These are phyloP conservation scores for Diadumene lineata DNA, from an alignment of 92 coral and sea anemone species.

Conservation along the genomic window DNA sequence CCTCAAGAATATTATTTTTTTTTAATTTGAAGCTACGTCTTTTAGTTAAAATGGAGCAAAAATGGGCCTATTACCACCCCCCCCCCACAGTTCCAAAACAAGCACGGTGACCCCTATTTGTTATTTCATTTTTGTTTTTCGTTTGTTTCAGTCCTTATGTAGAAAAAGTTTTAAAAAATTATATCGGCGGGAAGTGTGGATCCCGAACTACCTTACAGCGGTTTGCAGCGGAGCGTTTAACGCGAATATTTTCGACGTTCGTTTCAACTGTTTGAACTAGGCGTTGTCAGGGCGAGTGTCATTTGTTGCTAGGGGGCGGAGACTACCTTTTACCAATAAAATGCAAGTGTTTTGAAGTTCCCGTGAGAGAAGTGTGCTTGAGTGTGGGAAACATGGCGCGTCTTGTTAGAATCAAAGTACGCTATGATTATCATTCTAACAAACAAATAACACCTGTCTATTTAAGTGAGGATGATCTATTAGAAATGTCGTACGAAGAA, in stretches of 20 bases:
- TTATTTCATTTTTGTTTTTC: no score
- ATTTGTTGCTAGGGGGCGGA: neutral
- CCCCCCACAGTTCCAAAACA: no score
- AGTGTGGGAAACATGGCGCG: no score
- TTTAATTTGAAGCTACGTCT: no score
- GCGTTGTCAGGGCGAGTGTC: neutral
- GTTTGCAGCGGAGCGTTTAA: slow-evolving; percentile 26
- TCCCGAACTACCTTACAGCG: neutral
- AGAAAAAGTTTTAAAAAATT: neutral
- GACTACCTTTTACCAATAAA: neutral
- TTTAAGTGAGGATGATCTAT: slow-evolving; percentile 28
- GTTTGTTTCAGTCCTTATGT: no score
- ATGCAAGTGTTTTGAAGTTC: neutral
- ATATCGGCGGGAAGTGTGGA: neutral
- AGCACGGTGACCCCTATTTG: no score
- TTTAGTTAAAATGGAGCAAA: no score
- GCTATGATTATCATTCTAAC: slow-evolving; percentile 32
- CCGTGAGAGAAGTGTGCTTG: neutral
- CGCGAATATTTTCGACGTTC: neutral
- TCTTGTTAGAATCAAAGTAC: neutral
- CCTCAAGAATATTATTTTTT: no score
- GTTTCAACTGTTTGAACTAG: neutral
- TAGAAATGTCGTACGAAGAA: slow-evolving; percentile 4
- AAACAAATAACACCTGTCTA: slow-evolving; percentile 48
- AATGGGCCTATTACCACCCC: no score